Percentiles rank a stretch among this genome's conserved stretches.
These are phyloP conservation scores for Urocynchramus pylzowi DNA, from an alignment of 2,113 vertebrate species.

Conservation along the genomic window DNA sequence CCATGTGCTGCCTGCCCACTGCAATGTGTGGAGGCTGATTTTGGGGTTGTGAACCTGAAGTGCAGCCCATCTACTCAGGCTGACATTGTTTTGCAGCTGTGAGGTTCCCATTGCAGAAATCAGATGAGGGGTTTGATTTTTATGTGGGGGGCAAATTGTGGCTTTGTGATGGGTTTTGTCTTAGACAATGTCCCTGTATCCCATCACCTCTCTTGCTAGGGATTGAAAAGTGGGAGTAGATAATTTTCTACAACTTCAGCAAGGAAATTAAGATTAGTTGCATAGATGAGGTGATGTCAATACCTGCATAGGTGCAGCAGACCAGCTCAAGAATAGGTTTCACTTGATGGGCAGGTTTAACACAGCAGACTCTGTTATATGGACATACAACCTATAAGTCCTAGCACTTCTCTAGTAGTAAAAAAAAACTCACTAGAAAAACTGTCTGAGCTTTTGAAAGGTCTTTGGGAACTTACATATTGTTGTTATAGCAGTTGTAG, in stretches of 20 bases:
- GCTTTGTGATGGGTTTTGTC: not conserved
- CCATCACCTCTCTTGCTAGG: not conserved
- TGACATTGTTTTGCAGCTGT: not conserved
- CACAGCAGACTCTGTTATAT: not conserved
- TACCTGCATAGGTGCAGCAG: not conserved
- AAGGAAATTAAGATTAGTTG: not conserved
- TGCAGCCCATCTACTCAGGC: fast-evolving
- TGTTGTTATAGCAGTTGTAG: no score
- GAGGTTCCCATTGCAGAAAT: not conserved
- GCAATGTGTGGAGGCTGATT: fast-evolving
- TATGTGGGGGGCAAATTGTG: fast-evolving
- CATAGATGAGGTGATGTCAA: not conserved
- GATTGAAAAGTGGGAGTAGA: not conserved
- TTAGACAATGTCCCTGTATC: not conserved
- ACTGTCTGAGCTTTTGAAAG: not conserved
- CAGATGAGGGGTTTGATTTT: not conserved
- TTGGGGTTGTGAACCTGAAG: not conserved
- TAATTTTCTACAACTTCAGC: not conserved
- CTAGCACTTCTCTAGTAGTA: not conserved
- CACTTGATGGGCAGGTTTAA: not conserved
- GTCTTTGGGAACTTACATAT: not conserved
- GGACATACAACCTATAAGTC: fast-evolving
- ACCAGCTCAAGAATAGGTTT: not conserved
- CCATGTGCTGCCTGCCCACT: not conserved
- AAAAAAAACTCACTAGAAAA: not conserved